Conservation (phyloP, 2,113 vertebrate genomes). For the Caretta caretta region DNA sequence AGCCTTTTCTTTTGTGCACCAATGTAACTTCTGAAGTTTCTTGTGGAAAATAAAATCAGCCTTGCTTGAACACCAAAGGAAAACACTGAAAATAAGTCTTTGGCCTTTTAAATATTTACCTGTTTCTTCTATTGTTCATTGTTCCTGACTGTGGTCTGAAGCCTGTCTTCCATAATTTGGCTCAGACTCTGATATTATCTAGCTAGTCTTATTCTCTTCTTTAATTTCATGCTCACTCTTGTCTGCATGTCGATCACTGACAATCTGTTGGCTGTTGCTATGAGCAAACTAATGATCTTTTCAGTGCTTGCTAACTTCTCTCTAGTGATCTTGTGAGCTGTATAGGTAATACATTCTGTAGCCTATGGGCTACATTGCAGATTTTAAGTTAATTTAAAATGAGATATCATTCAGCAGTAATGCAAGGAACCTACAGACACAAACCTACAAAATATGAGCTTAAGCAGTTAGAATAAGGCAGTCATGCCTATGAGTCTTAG, state of each 20-base stretch:
- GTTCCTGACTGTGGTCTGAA: not conserved
- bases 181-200: not conserved
- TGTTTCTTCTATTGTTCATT: not conserved
- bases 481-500: not conserved
- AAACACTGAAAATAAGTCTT: not conserved
- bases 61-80: not conserved
- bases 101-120: not conserved
- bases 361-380: not conserved
- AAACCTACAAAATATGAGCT: not conserved
- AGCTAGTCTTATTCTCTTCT: not conserved
- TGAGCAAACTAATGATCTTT: not conserved
- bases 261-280: slow-evolving; percentile 15
- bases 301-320: slow-evolving; percentile 21
- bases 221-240: not conserved
- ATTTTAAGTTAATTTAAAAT: not conserved
- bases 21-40: not conserved
- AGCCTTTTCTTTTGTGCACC: not conserved
- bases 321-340: not conserved
- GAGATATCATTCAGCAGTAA: not conserved
- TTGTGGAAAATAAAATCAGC: not conserved
- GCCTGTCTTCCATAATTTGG: not conserved
- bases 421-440: not conserved
- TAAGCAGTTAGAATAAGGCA: not conserved
- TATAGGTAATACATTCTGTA: not conserved
- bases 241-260: slow-evolving; percentile 1